Conservation (phyloP, 2,888 invertebrate species). For the Amblyjoppa fuscipennis region DNA sequence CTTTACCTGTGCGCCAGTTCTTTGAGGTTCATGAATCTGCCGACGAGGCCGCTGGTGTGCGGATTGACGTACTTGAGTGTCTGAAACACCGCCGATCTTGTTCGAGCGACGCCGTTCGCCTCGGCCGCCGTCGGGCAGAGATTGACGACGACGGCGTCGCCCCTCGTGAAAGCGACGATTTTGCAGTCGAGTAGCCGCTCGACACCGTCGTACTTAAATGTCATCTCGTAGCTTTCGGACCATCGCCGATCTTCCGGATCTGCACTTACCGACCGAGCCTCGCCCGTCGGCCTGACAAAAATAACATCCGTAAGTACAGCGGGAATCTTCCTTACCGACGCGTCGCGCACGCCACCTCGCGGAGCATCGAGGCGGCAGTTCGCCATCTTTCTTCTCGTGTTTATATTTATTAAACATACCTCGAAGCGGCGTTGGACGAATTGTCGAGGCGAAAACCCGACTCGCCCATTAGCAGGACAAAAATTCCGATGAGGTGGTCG, state of each 20-base stretch:
- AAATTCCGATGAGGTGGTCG: constrained; percentile 78
- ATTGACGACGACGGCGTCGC: constrained; percentile 79
- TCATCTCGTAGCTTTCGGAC: constrained; percentile 73
- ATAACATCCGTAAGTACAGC: background rate
- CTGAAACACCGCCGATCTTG: constrained; percentile 72
- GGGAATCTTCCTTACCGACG: constrained; percentile 7
- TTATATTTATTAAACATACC: constrained; percentile 45
- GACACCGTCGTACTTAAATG: constrained; percentile 67
- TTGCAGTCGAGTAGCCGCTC: constrained; percentile 74
- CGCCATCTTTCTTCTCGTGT: background rate
- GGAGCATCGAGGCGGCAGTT: background rate
- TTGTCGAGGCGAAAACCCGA: constrained; percentile 73
- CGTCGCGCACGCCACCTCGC: background rate
- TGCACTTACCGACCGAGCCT: constrained; percentile 19
- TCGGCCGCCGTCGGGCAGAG: constrained; percentile 67
- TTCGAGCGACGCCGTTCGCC: constrained; percentile 47
- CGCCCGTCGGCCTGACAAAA: constrained; percentile 10
- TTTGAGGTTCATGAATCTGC: constrained; percentile 77
- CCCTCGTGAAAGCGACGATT: constrained; percentile 77
- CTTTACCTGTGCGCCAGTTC: constrained; percentile 78
- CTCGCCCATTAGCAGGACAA: constrained; percentile 78
- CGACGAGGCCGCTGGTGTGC: constrained; percentile 73
- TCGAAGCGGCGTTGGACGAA: background rate
- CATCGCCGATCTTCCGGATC: constrained; percentile 73
- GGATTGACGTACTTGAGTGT: constrained; percentile 78